A percentile compares a stretch with the other conserved stretches of the same genome.
phyloP scores from a whole-genome alignment of 2,888 invertebrate species.

The Thecophora atra region DNA sequence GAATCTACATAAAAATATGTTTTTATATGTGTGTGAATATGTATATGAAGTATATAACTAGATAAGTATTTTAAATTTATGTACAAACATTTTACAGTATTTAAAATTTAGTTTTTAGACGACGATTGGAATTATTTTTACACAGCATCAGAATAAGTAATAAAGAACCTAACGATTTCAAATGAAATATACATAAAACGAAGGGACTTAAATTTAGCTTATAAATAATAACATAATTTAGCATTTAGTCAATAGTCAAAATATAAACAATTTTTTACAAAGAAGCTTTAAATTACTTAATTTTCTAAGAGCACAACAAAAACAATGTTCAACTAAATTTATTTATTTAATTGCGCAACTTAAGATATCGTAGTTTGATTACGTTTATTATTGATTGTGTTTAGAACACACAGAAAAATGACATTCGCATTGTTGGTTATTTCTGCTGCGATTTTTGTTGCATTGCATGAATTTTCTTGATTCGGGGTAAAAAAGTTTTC shows the following conservation, averaged over 20 bases:
- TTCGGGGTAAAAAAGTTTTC: too few species aligned
- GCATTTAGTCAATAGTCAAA: too few species aligned
- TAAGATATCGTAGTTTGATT: too few species aligned
- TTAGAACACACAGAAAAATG: too few species aligned
- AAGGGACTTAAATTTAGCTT: not conserved
- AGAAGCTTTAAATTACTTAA: not conserved
- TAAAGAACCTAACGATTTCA: not conserved
- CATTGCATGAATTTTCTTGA: too few species aligned
- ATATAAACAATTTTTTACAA: not conserved
- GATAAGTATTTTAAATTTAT: not conserved
- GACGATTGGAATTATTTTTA: too few species aligned
- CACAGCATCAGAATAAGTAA: too few species aligned
- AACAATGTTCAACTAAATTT: slow-evolving; percentile 20
- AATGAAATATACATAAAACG: not conserved
- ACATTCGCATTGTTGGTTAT: too few species aligned
- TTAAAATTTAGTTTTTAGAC: not conserved
- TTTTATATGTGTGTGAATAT: not conserved
- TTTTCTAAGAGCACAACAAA: not conserved
- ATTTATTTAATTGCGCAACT: not conserved
- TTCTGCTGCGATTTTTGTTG: too few species aligned
- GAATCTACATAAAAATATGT: not conserved
- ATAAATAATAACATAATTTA: too few species aligned
- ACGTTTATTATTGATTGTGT: too few species aligned
- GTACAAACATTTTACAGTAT: slow-evolving; percentile 32
- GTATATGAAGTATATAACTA: too few species aligned